These are phyloP conservation scores for Tethya wilhelma DNA, from an alignment of 37 sponge, comb jelly and placozoan genomes.

Conservation along the genomic window DNA sequence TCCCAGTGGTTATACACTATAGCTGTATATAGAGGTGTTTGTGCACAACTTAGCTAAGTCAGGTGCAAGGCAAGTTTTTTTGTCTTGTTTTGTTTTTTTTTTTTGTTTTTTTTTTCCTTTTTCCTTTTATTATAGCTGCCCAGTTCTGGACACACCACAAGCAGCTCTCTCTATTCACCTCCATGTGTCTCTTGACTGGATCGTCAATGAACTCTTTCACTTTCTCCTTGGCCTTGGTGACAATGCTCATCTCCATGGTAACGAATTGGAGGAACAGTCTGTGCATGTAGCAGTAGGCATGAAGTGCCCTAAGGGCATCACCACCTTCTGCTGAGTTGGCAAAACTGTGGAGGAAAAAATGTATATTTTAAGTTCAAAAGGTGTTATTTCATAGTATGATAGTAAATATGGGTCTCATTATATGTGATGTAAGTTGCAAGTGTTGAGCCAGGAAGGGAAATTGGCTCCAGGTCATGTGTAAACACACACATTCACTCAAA, in stretches of 20 bases:
- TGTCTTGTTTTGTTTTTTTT: too few species aligned
- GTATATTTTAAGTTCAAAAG: too few species aligned
- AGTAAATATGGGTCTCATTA: background rate
- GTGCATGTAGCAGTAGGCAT: constrained; percentile 69
- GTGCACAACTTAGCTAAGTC: too few species aligned
- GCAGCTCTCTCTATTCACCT: background rate
- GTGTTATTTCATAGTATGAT: background rate
- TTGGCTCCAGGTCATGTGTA: too few species aligned
- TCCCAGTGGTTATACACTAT: too few species aligned
- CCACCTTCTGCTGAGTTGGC: constrained; percentile 17
- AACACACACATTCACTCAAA: too few species aligned
- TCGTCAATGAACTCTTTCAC: constrained; percentile 48
- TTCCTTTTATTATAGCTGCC: too few species aligned
- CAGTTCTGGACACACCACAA: background rate
- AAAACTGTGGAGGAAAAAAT: constrained; percentile 18
- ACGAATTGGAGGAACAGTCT: constrained; percentile 59
- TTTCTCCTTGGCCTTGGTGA: constrained; percentile 30
- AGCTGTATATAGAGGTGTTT: too few species aligned
- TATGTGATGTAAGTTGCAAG: background rate
- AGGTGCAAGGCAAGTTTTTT: too few species aligned
- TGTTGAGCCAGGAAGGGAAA: too few species aligned
- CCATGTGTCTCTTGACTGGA: constrained; percentile 33
- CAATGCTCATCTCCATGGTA: background rate
- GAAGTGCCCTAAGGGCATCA: constrained; percentile 47
- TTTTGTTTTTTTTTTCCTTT: too few species aligned